Evolutionary conservation across 2,113 vertebrate genomes (phyloP), one percentile per base, ranked within the genome.

Genomic region (Calidris pugnax): DNA sequence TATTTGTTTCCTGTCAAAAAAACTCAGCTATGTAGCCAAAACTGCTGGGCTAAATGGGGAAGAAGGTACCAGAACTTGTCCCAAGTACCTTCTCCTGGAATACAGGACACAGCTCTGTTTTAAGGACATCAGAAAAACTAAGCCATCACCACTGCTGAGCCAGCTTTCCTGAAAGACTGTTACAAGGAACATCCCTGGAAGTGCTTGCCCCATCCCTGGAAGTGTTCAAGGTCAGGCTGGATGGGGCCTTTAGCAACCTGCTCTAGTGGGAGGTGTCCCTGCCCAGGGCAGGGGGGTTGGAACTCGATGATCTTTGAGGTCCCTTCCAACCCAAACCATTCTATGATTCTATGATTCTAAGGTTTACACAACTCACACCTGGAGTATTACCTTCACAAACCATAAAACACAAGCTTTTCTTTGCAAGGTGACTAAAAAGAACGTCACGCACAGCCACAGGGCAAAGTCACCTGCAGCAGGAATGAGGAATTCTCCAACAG

Each of bases 391-490:
- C 26, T 47, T 64, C 8, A 26, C 30, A 35, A 59, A 24, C 12
- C 14, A 22, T 33, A 63, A 55, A 22, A 12, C 2, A 16, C 41
- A 15, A 28, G 41, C 30, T 47, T 10, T 26, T 27, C 41, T 60
- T 56, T 57, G 21, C 15, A 27, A 68, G 15, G 4, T 7, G 17
- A 48, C 51, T 47, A 2, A 8, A 8, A 71, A 32, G 5, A 19
- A 26, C 3, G 13, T 30, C 23, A 21, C 3, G 8, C 7, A 30
- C 0, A 1, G 24, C 10, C 37, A 39, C 37, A 39, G 37, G 37
- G 37, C 37, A 39, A n/a, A n/a, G 37, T 39, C 37, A 39, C 37
- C 37, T 39, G 37, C 37, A 39, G 37, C 37, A 39, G 10, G 37
- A 39, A 39, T 10, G 37, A 39, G 37, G 37, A 39, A 39, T 39